phyloP scores from a whole-genome alignment of 2,888 invertebrate genomes.

The Epirrhoe alternata region DNA sequence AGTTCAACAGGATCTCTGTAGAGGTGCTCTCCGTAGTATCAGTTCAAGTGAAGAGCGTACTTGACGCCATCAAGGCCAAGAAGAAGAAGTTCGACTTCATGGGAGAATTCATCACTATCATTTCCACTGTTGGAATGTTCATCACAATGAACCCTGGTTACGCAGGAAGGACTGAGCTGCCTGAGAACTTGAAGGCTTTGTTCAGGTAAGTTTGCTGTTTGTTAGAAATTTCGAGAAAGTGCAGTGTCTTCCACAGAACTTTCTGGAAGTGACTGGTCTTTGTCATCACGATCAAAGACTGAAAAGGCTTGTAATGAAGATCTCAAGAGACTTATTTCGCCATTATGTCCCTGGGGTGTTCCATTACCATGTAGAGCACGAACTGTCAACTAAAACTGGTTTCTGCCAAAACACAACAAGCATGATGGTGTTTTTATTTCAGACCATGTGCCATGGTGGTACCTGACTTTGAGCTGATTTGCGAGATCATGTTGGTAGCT shows the following conservation, averaged over 20 bases:
- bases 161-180: conserved; percentile 95
- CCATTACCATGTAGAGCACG: no score
- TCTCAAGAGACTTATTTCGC: no score
- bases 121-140: conserved; percentile 94
- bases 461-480: conserved; percentile 97
- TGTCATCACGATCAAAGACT: not conserved
- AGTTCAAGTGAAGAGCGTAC: conserved; percentile 94
- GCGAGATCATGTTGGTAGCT: conserved; percentile 98
- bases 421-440: conserved; percentile 24
- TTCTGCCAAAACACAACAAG: not conserved
- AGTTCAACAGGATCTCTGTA: conserved; percentile 97
- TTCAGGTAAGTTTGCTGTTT: conserved; percentile 73
- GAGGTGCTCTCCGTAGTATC: conserved; percentile 98
- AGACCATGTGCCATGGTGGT: conserved; percentile 99
- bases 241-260: not conserved
- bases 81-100: conserved; percentile 93
- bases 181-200: conserved; percentile 91
- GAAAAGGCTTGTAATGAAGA: no score
- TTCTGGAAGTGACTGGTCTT: no score
- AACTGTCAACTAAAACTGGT: not conserved
- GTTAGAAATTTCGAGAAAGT: not conserved
- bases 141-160: conserved; percentile 99
- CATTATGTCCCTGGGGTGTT: no score
- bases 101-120: conserved; percentile 91
- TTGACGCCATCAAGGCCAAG: conserved; percentile 94